Conservation (phyloP, 2,113 vertebrate species). For the Panthera leo region DNA sequence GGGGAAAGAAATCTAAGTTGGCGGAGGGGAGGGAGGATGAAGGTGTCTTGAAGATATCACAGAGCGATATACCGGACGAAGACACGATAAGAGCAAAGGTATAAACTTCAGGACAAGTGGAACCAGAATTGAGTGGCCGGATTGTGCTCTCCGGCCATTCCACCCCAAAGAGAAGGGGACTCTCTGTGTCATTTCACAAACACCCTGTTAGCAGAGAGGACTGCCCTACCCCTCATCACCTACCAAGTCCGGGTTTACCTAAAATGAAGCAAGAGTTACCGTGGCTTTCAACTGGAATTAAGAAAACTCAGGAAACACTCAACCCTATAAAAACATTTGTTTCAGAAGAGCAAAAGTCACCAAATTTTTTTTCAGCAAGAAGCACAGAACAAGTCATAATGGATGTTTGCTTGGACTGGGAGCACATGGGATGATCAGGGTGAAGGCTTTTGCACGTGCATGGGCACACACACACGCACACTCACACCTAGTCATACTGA, state of each 20-base stretch:
- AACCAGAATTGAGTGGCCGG: rapidly evolving
- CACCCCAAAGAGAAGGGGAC: neutral
- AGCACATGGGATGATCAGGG: neutral
- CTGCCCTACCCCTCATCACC: rapidly evolving
- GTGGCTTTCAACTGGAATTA: neutral
- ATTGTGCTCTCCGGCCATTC: neutral
- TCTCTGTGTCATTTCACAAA: neutral
- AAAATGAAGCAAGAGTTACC: neutral
- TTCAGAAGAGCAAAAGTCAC: neutral
- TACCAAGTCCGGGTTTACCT: neutral
- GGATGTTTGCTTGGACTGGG: rapidly evolving
- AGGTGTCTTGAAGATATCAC: neutral
- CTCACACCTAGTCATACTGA: rapidly evolving
- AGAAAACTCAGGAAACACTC: neutral
- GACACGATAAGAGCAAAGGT: neutral
- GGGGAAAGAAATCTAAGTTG: neutral
- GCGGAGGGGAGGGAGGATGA: too few relatives aligned
- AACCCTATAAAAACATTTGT: neutral
- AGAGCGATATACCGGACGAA: neutral
- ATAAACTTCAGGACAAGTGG: neutral
- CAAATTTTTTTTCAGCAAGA: neutral
- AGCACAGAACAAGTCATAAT: neutral
- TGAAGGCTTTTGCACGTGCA: neutral
- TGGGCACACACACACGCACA: neutral
- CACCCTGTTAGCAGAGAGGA: neutral